phyloP scores from a whole-genome alignment of 2,797 vertebrate genomes.

The Scyliorhinus canicula region DNA sequence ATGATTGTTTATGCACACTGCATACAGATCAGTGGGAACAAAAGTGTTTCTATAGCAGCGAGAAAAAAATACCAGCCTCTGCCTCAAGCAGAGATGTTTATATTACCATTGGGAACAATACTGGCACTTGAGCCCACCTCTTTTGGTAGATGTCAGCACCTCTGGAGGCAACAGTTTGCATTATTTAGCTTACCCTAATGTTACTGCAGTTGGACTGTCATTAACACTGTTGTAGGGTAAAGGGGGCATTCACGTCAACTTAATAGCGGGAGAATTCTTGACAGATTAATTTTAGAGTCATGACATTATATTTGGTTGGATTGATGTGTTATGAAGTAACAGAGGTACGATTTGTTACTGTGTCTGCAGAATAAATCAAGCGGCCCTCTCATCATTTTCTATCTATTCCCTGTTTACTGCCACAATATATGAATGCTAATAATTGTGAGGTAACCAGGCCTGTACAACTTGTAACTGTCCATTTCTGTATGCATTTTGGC shows the following conservation, averaged over 20 bases:
- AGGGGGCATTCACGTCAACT: neutral
- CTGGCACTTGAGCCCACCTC: neutral
- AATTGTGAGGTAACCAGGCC: neutral
- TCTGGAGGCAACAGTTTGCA: neutral
- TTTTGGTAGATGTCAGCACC: neutral
- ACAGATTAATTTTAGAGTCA: slow-evolving; percentile 11
- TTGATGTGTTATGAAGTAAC: neutral
- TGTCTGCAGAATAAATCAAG: neutral
- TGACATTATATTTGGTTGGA: too few relatives aligned
- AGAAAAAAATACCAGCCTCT: neutral
- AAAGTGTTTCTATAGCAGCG: neutral
- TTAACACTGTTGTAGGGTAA: neutral
- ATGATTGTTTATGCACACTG: neutral
- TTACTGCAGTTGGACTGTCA: neutral
- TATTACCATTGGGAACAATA: neutral
- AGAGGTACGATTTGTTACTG: neutral
- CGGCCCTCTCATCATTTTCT: neutral
- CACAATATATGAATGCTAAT: neutral
- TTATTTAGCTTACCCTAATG: neutral
- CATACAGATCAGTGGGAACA: neutral
- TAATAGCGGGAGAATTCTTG: neutral
- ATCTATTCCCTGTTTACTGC: neutral
- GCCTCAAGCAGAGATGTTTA: neutral
- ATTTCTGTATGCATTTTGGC: neutral
- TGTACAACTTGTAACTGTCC: neutral